A percentile compares a stretch with the other conserved stretches of the same genome.
These are phyloP conservation scores for Apoda limacodes DNA, from an alignment of 2,888 invertebrate genomes.

Conservation along the genomic window DNA sequence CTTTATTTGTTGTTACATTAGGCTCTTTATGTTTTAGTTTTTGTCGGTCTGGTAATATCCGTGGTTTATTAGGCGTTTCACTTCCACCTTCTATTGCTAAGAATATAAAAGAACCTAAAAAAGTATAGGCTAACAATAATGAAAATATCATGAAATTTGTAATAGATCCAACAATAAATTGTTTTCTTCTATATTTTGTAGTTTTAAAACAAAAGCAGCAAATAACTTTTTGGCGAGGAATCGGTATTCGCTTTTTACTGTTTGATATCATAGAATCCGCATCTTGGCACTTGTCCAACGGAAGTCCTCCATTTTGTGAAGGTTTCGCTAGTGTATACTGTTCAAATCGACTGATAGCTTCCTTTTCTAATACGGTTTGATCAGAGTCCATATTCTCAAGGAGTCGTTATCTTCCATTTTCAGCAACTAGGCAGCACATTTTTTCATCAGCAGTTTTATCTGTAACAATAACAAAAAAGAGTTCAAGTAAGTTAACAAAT, in stretches of 20 bases:
- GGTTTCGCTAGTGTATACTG: constrained; percentile 64
- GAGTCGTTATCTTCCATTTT: constrained; percentile 37
- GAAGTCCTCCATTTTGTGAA: constrained; percentile 59
- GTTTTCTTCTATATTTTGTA: constrained; percentile 64
- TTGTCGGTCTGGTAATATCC: constrained; percentile 61
- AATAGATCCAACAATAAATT: constrained; percentile 79
- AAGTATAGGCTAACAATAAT: constrained; percentile 83
- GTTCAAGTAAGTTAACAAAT: no score
- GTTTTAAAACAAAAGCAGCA: constrained; percentile 69
- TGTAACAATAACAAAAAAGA: no score
- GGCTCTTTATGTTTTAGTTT: constrained; percentile 63
- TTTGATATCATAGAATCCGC: constrained; percentile 61
- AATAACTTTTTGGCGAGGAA: constrained; percentile 60
- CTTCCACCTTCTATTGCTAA: constrained; percentile 83
- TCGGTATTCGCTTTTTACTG: constrained; percentile 60
- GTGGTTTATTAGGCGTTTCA: constrained; percentile 62
- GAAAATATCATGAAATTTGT: constrained; percentile 88
- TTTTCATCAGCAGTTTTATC: no score
- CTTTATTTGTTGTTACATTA: constrained; percentile 44
- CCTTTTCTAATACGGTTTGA: constrained; percentile 63
- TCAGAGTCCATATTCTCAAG: constrained; percentile 55
- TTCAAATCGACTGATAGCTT: constrained; percentile 62
- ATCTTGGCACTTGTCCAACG: constrained; percentile 68
- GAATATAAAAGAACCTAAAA: constrained; percentile 83
- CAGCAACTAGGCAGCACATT: no score